Conservation (phyloP, 2,888 invertebrate species). For the Zeuzera pyrina region DNA sequence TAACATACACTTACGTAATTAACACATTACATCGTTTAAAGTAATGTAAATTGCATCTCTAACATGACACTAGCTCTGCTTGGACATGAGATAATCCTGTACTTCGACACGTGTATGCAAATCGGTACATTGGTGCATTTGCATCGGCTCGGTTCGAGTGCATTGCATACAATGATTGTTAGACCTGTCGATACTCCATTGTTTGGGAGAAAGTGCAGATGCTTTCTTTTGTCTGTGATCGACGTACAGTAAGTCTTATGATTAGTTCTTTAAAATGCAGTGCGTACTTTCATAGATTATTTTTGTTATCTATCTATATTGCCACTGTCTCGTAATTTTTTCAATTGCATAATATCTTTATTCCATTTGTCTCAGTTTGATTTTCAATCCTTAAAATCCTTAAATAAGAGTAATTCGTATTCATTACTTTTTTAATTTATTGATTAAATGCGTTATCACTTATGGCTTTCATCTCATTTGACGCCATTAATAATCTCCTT, state of each 20-base stretch:
- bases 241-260: constrained; percentile 7
- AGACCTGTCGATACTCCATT: constrained; percentile 11
- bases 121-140: constrained; percentile 8
- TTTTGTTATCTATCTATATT: background rate
- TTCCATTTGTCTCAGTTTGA: no score
- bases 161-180: constrained; percentile 5
- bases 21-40: constrained; percentile 1
- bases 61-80: no score
- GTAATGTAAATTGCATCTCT: no score
- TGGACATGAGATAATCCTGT: constrained; percentile 6
- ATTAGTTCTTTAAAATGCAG: constrained; percentile 1
- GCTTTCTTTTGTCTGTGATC: constrained; percentile 11
- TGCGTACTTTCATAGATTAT: constrained; percentile 1
- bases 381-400: no score
- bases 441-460: no score
- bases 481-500: no score
- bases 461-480: no score
- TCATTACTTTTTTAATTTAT: no score
- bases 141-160: constrained; percentile 6
- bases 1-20: background rate
- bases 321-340: background rate
- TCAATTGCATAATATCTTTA: no score
- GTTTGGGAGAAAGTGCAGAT: constrained; percentile 9
- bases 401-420: no score
- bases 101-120: constrained; percentile 10